Evolutionary conservation across 2,797 vertebrate genomes (phyloP).

Genomic region (Eremophila alpestris): DNA sequence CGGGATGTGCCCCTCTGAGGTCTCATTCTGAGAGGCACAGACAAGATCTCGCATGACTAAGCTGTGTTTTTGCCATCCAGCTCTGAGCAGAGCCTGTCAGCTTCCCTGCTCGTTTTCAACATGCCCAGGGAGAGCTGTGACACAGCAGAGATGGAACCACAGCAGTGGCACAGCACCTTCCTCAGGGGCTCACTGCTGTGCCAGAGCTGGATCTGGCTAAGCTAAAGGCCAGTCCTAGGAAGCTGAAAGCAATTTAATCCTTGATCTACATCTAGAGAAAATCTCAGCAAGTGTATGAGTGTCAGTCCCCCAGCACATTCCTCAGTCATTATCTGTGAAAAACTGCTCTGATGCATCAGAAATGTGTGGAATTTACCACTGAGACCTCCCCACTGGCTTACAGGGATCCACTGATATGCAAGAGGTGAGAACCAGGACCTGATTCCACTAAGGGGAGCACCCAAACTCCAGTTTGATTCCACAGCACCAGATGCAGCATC

Average conservation of each 20-base stretch:
- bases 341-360: background rate
- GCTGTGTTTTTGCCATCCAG: background rate
- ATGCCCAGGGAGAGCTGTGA: background rate
- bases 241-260: background rate
- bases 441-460: background rate
- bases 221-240: background rate
- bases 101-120: background rate
- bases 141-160: background rate
- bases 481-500: background rate
- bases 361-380: background rate
- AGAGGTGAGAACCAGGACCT: background rate
- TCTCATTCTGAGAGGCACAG: background rate
- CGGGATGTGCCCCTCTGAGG: background rate
- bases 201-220: background rate
- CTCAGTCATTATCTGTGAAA: background rate
- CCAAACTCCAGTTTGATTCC: background rate
- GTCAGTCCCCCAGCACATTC: background rate
- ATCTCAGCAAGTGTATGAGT: background rate
- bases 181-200: background rate
- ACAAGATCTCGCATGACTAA: background rate
- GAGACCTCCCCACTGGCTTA: background rate
- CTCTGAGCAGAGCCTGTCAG: background rate
- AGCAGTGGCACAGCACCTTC: background rate
- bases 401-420: rapidly evolving
- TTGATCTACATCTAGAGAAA: background rate